Percentiles rank a stretch among this genome's conserved stretches.
phyloP scores from a whole-genome alignment of 2,888 invertebrate genomes.

The Hyalella azteca region DNA sequence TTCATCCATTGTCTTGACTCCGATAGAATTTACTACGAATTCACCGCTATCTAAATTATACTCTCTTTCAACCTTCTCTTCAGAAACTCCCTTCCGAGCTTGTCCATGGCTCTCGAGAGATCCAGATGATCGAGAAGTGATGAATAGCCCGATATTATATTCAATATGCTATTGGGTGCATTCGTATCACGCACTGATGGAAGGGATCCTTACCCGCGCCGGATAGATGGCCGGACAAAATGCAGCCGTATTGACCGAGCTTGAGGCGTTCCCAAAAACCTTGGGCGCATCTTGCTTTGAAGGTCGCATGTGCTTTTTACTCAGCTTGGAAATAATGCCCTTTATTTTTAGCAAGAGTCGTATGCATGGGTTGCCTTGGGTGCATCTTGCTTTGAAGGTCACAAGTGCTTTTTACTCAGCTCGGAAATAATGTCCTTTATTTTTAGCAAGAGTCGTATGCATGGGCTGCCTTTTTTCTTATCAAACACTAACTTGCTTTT shows the following conservation, averaged over 20 bases:
- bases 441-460: no score
- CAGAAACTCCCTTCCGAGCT: no score
- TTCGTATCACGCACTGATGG: slow-evolving; percentile 14
- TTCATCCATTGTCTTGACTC: no score
- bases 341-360: neutral
- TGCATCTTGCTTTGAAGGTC: neutral
- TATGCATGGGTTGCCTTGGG: no score
- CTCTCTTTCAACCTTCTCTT: no score
- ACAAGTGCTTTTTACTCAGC: neutral
- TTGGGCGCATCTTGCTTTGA: neutral
- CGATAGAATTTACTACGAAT: no score
- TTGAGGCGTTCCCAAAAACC: neutral
- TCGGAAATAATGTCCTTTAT: neutral
- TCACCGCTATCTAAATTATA: no score
- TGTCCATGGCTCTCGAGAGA: no score
- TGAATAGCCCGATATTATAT: neutral
- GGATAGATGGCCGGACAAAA: slow-evolving; percentile 8
- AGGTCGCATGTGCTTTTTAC: neutral
- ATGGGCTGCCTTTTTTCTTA: no score
- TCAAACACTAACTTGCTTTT: no score
- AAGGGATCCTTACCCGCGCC: slow-evolving; percentile 1
- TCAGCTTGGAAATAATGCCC: neutral
- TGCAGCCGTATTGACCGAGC: slow-evolving; percentile 13
- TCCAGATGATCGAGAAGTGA: no score
- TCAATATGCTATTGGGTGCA: slow-evolving; percentile 3